These are phyloP conservation scores for Copidosoma aretas DNA, from an alignment of 2,888 invertebrate genomes.

Conservation along the genomic window DNA sequence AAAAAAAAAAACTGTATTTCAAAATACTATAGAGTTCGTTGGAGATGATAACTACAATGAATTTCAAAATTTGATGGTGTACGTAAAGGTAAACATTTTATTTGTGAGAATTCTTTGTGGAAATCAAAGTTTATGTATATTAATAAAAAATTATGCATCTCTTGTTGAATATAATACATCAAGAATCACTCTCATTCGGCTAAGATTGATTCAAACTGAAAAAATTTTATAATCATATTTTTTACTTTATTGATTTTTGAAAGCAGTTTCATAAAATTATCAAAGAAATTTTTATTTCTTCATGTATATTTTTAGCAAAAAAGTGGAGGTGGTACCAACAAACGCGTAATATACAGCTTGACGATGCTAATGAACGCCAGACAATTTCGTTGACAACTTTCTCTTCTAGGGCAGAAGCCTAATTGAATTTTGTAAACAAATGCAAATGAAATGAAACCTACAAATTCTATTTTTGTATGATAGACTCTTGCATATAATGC, in stretches of 20 bases:
- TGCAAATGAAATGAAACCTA: conserved; percentile 21
- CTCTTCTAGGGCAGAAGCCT: conserved; percentile 79
- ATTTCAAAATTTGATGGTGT: conserved; percentile 97
- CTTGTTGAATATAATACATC: not conserved
- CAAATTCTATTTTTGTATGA: conserved; percentile 29
- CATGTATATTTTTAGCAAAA: conserved; percentile 70
- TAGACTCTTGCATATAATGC: conserved; percentile 11
- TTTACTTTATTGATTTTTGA: not conserved
- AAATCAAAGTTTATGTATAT: conserved; percentile 7
- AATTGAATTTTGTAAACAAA: conserved; percentile 54
- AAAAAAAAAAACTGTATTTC: conserved; percentile 73
- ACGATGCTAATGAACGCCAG: conserved; percentile 93
- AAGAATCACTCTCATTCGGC: not conserved
- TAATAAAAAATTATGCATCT: conserved; percentile 12
- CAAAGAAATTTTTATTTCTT: not conserved
- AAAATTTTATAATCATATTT: not conserved
- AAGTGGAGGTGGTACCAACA: conserved; percentile 72
- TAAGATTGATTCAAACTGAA: not conserved
- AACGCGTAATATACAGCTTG: conserved; percentile 92
- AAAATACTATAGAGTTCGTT: conserved; percentile 89
- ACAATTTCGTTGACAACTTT: conserved; percentile 91
- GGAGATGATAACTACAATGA: conserved; percentile 99
- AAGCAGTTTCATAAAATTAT: too few species aligned
- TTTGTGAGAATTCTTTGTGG: conserved; percentile 9
- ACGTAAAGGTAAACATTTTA: conserved; percentile 74